Percentiles rank a stretch among this genome's conserved stretches.
phyloP scores from a whole-genome alignment of 2,113 vertebrate genomes.

The Plectropomus leopardus region DNA sequence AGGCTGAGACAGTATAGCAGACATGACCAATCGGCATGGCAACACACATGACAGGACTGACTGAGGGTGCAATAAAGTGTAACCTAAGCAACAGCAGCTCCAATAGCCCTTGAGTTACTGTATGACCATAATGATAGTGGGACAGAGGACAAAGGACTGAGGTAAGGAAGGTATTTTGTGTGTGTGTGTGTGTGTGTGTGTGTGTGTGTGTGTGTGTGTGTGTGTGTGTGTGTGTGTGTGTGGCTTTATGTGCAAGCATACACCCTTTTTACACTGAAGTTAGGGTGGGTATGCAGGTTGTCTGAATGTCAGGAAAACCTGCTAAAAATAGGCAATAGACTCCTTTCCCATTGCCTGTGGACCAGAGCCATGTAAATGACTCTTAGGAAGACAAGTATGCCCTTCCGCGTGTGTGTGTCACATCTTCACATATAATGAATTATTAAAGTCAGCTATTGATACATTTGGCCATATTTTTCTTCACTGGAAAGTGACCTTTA shows the following conservation, averaged over 20 bases:
- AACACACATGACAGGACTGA: slow-evolving; percentile 15
- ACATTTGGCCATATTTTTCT: no score
- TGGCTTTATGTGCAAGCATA: neutral
- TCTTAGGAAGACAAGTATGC: no score
- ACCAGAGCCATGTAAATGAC: no score
- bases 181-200: neutral
- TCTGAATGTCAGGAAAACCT: no score
- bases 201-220: neutral
- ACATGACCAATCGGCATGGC: slow-evolving; percentile 32
- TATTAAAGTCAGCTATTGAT: no score
- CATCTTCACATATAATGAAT: no score
- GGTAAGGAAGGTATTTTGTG: neutral
- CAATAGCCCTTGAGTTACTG: neutral
- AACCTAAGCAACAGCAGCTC: slow-evolving; percentile 37
- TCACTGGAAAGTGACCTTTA: no score
- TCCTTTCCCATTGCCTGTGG: no score
- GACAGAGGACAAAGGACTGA: slow-evolving; percentile 1
- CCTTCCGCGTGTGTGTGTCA: no score
- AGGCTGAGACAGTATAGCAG: slow-evolving; percentile 5
- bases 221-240: neutral
- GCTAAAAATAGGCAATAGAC: no score
- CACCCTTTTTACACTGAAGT: no score
- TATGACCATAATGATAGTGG: neutral
- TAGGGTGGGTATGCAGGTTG: no score
- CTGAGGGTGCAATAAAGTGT: neutral